These are phyloP conservation scores for Mamestra configurata DNA, from an alignment of 1,140 invertebrate genomes.

Conservation along the genomic window DNA sequence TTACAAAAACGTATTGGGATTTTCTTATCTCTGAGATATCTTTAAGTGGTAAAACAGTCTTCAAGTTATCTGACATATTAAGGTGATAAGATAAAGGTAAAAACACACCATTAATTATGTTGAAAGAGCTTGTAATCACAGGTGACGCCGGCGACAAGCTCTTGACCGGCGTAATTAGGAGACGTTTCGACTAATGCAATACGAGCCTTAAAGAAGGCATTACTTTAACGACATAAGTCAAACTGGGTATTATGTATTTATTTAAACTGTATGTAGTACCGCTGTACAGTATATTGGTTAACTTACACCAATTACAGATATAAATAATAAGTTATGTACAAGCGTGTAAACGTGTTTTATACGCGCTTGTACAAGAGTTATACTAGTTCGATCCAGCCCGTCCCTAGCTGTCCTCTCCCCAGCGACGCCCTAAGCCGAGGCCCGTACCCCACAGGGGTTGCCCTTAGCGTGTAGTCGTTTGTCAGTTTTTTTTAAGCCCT, in stretches of 20 bases:
- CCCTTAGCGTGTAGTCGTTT: no score
- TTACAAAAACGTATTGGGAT: conserved; percentile 2
- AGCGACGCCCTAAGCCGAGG: no score
- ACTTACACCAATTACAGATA: no score
- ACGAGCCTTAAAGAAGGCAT: conserved; percentile 11
- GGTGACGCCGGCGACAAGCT: conserved; percentile 30
- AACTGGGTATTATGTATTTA: neutral
- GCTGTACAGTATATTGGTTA: no score
- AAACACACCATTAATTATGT: conserved; percentile 49
- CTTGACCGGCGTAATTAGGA: conserved; percentile 18
- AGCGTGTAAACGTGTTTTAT: no score
- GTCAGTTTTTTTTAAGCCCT: no score
- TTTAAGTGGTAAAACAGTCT: conserved; percentile 51
- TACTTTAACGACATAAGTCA: conserved; percentile 11
- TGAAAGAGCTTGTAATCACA: conserved; percentile 45
- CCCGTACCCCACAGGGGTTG: no score
- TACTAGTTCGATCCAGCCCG: no score
- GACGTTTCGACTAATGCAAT: conserved; percentile 19
- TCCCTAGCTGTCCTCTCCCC: no score
- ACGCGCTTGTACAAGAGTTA: no score
- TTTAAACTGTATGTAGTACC: no score
- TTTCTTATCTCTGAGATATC: conserved; percentile 39
- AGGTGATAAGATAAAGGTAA: conserved; percentile 45
- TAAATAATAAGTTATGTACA: no score
- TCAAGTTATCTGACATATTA: conserved; percentile 45